Conservation (phyloP, 2,888 invertebrate genomes). For the Liodrosophila aerea region DNA sequence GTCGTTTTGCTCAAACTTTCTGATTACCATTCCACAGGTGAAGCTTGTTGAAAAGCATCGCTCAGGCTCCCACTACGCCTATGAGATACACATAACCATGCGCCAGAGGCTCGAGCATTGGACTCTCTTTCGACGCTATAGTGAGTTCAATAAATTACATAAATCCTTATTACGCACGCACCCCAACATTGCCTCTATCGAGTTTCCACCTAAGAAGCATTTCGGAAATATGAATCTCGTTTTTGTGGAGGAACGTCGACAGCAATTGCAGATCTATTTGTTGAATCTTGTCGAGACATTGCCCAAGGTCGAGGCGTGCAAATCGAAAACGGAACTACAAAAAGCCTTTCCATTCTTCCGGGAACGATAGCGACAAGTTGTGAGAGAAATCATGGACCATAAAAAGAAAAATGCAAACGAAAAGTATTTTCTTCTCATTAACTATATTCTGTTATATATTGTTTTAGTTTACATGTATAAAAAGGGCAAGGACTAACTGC, state of each 20-base stretch:
- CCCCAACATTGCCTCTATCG: slow-evolving; percentile 90
- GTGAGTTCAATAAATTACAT: slow-evolving; percentile 94
- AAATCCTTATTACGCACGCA: slow-evolving; percentile 90
- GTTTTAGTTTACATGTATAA: no score
- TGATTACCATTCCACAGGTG: slow-evolving; percentile 81
- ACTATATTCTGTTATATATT: no score
- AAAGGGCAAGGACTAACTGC: no score
- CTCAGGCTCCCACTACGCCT: slow-evolving; percentile 74
- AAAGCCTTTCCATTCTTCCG: slow-evolving; percentile 93
- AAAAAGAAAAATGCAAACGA: no score
- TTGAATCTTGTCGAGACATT: slow-evolving; percentile 91
- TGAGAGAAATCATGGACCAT: no score
- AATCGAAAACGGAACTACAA: slow-evolving; percentile 90
- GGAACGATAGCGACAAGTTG: slow-evolving; percentile 83
- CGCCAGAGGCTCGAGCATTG: slow-evolving; percentile 89
- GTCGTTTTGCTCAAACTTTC: slow-evolving; percentile 77
- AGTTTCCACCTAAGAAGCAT: slow-evolving; percentile 97
- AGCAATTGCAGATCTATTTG: slow-evolving; percentile 93
- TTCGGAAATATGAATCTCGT: slow-evolving; percentile 94
- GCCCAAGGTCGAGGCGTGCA: slow-evolving; percentile 89
- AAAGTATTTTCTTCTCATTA: no score
- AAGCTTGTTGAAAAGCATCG: slow-evolving; percentile 71
- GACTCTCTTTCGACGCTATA: slow-evolving; percentile 97
- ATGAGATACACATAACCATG: slow-evolving; percentile 82
- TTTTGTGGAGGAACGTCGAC: slow-evolving; percentile 93